Evolutionary conservation across 2,888 invertebrate genomes (phyloP).

Genomic region (Steromphala cineraria): DNA sequence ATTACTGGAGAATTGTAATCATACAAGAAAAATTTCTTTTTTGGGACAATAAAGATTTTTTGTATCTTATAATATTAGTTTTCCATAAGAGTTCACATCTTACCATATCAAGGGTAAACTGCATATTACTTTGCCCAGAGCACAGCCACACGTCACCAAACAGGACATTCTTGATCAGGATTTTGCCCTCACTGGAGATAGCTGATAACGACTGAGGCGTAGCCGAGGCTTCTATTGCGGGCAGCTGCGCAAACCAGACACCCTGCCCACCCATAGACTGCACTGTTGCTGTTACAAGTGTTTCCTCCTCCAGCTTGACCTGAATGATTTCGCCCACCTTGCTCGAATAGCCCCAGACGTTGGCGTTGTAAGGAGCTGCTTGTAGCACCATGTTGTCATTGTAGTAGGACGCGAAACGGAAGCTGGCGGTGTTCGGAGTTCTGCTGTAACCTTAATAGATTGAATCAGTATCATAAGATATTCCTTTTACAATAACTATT

Average conservation of each 20-base stretch:
- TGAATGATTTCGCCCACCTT: constrained; percentile 40
- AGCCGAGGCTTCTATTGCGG: constrained; percentile 32
- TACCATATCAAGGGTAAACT: constrained; percentile 62
- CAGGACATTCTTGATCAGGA: constrained; percentile 58
- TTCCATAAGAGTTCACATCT: background rate
- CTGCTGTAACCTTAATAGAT: too few species aligned
- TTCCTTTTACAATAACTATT: too few species aligned
- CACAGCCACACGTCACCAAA: constrained; percentile 74
- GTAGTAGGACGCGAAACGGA: constrained; percentile 48
- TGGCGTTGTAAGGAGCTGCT: constrained; percentile 50
- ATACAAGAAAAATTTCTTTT: too few species aligned
- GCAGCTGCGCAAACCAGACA: constrained; percentile 51
- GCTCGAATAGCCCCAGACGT: constrained; percentile 62
- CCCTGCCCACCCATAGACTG: constrained; percentile 11
- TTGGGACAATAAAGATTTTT: too few species aligned
- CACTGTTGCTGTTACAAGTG: background rate
- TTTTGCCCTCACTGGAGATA: constrained; percentile 28
- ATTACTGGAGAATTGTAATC: too few species aligned
- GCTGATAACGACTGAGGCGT: constrained; percentile 52
- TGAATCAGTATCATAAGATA: too few species aligned
- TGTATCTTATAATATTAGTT: too few species aligned
- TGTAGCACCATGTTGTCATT: constrained; percentile 66
- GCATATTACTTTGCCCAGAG: constrained; percentile 73
- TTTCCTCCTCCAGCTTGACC: constrained; percentile 25
- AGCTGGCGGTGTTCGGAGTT: background rate